These are phyloP conservation scores for Gopherus flavomarginatus DNA, from an alignment of 2,113 vertebrate species.

Conservation along the genomic window DNA sequence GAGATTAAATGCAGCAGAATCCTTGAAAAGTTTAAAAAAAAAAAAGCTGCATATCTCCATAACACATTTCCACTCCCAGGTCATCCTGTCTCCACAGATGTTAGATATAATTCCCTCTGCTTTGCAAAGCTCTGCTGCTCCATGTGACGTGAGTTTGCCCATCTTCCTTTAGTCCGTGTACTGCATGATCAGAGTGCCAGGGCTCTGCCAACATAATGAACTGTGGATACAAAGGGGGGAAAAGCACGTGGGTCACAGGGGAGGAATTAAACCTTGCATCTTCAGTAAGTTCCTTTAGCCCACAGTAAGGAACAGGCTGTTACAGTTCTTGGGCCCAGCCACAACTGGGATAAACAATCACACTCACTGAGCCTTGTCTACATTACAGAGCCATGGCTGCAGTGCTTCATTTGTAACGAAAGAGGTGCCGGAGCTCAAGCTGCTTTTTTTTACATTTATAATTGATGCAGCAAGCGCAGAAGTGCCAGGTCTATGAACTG, in stretches of 20 bases:
- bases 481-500: too few species aligned
- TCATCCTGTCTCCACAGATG: accelerated
- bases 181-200: accelerated
- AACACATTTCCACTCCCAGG: not conserved
- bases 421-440: too few species aligned
- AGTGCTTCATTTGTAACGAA: too few species aligned
- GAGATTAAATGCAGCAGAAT: not conserved
- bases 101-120: accelerated
- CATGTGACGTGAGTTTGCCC: not conserved
- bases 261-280: not conserved
- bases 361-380: not conserved
- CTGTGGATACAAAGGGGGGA: not conserved
- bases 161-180: accelerated
- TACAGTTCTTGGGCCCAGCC: not conserved
- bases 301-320: not conserved
- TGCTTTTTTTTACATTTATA: too few species aligned
- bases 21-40: not conserved
- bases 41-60: accelerated
- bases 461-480: too few species aligned
- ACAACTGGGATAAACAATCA: slow-evolving; percentile 11
- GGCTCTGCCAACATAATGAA: not conserved
- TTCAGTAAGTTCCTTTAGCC: too few species aligned
- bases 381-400: too few species aligned
- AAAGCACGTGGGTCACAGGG: accelerated
- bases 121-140: not conserved